These are phyloP conservation scores for Cryptotermes secundus DNA, from an alignment of 1,140 invertebrate species.

Conservation along the genomic window DNA sequence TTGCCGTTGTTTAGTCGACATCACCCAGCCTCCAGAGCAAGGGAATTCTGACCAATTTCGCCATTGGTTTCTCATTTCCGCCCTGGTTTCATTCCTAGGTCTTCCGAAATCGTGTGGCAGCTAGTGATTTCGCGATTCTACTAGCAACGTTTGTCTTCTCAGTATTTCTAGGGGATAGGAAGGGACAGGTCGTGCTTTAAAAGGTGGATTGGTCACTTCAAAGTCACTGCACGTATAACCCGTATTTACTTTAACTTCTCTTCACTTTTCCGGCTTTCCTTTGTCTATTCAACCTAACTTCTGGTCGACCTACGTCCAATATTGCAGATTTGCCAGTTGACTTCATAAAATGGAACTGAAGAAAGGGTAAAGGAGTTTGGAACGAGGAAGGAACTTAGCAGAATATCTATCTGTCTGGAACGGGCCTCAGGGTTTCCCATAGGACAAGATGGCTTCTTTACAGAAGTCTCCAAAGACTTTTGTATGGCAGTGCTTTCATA, in stretches of 20 bases:
- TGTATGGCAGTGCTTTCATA: neutral
- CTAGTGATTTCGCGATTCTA: neutral
- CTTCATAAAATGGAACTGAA: neutral
- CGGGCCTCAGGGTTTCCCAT: neutral
- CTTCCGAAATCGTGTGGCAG: neutral
- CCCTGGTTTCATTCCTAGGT: neutral
- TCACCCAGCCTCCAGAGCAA: too few species aligned
- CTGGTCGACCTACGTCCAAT: neutral
- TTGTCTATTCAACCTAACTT: neutral
- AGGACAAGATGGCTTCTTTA: neutral
- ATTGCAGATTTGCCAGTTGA: slow-evolving; percentile 9
- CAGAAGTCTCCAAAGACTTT: neutral
- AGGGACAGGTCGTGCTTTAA: neutral
- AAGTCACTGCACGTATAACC: neutral
- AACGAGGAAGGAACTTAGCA: neutral
- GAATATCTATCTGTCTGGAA: neutral
- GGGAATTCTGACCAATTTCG: neutral
- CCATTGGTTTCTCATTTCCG: neutral
- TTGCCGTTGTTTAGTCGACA: too few species aligned
- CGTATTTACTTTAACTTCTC: neutral
- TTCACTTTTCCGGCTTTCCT: neutral
- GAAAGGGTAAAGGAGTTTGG: neutral
- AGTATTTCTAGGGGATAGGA: neutral
- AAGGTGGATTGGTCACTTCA: neutral
- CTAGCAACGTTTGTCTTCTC: neutral